phyloP scores from a whole-genome alignment of 2,113 vertebrate species.

The Pyxicephalus adspersus region DNA sequence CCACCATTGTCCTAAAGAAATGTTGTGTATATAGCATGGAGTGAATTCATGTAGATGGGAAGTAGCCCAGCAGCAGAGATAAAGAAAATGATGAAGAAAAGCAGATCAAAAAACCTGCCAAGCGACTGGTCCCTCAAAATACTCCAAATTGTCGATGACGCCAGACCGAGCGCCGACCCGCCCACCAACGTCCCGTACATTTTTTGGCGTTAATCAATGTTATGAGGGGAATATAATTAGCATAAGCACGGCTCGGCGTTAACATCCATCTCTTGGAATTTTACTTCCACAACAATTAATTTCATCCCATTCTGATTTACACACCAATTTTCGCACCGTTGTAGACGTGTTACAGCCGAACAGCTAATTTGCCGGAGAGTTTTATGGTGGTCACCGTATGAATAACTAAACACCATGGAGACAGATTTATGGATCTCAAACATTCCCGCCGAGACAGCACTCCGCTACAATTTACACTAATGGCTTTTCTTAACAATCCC shows the following conservation, averaged over 20 bases:
- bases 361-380: constrained; percentile 48
- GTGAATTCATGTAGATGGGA: too few species aligned
- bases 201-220: neutral
- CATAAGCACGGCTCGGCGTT: constrained; percentile 7
- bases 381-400: constrained; percentile 44
- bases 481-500: neutral
- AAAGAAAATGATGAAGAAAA: too few species aligned
- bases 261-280: constrained; percentile 18
- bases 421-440: constrained; percentile 7
- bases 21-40: too few species aligned
- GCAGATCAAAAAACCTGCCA: neutral
- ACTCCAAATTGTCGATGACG: neutral
- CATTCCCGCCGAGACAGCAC: neutral
- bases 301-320: constrained; percentile 34
- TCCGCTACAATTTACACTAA: constrained; percentile 3
- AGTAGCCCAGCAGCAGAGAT: too few species aligned
- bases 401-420: constrained; percentile 26
- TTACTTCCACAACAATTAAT: constrained; percentile 28
- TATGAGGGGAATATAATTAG: constrained; percentile 27
- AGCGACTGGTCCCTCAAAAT: neutral
- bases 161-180: neutral
- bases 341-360: neutral
- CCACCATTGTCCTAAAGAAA: too few species aligned
- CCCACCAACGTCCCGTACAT: neutral
- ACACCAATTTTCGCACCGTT: constrained; percentile 31